Base-by-base conservation (phyloP, 2,888 invertebrate species). In the Prosapia bicincta region DNA sequence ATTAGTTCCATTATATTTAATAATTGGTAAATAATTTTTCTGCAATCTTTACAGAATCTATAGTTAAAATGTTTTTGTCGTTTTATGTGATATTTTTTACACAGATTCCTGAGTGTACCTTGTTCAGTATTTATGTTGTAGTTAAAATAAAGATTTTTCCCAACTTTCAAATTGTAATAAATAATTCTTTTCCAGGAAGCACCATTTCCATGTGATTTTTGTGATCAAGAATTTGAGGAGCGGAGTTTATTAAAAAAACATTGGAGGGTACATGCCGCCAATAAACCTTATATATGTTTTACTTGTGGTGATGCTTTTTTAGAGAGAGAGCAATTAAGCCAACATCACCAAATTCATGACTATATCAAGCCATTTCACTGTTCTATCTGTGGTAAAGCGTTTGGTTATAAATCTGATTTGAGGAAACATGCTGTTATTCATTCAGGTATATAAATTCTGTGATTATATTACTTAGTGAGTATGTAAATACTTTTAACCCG, bases 331-430 rank as follows among this genome's bases (percentile, higher is more conserved):
- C 89, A 90, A 79, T 91, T 92, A 81, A 85, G 86, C 69, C 87
- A 88, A 75, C 93, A 93, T 83, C 83, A 83, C 68, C 85, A 84
- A 9, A 86, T 87, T 24, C 93, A 93, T 84, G 90, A 92, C 81
- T 87, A 87, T 26, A 87, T 87, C 74, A 85, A 88, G 77, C 90
- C 90, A 1, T 90, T 86, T 80, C 87, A 86, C 81, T 91, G 91
- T 84, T 83, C 86, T 66, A 86, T 88, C 78, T 91, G 91, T 82
- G 87, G 87, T 79, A 86, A 89, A 84, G 87, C 88, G 20, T 90
- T 90, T 83, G 87, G 88, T 43, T 90, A 90, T 82, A 85, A 90
- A 25, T 81, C 81, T 15, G 81, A 81, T 72, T 75, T 81, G 9
- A 77, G 81, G 68, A 81, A 81, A 76, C 81, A 81, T 71, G 77